phyloP scores from a whole-genome alignment of 2,888 invertebrate genomes.

The Netelia virgata region DNA sequence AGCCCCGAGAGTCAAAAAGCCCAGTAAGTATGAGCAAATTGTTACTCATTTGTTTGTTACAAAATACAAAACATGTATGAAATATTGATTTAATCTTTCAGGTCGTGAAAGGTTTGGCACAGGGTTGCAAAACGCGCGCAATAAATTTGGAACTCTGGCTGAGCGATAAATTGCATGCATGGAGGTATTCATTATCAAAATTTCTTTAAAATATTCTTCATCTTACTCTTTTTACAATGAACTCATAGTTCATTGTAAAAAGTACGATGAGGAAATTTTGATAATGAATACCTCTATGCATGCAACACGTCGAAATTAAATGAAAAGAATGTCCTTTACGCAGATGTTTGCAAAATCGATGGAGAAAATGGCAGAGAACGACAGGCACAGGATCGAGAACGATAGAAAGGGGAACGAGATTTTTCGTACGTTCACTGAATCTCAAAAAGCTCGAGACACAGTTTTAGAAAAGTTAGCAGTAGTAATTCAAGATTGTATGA shows the following conservation, averaged over 20 bases:
- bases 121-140: no score
- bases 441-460: conserved; percentile 4
- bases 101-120: no score
- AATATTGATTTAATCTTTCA: no score
- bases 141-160: no score
- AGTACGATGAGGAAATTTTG: no score
- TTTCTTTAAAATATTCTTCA: background rate
- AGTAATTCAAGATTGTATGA: background rate
- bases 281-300: no score
- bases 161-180: background rate
- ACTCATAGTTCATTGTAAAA: no score
- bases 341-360: conserved; percentile 25
- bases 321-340: background rate
- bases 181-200: background rate
- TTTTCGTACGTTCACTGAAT: background rate
- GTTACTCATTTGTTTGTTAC: no score
- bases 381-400: background rate
- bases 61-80: no score
- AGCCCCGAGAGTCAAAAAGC: no score
- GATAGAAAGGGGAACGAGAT: conserved; percentile 1
- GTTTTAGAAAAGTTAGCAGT: background rate
- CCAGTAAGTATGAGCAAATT: no score
- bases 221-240: background rate
- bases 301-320: no score
- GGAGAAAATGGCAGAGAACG: conserved; percentile 20